Evolutionary conservation across 2,888 invertebrate genomes (phyloP), one percentile per base, ranked within the genome.

Genomic region (Bembecia ichneumoniformis): DNA sequence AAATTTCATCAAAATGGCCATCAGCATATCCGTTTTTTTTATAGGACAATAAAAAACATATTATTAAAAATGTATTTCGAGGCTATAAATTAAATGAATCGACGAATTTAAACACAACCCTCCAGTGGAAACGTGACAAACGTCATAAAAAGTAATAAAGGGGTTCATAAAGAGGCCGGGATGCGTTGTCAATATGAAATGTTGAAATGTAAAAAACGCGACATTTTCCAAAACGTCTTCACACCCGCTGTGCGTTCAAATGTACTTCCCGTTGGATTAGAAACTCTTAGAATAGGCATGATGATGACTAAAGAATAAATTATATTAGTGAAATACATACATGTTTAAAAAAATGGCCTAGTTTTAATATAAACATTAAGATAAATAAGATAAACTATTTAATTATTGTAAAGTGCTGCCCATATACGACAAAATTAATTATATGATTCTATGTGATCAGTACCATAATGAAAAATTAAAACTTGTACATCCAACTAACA

Each of bases 71-170:
- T 34, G 9, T 20, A n/a, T 20, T 54, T 56, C 63, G 63, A 66
- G 62, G 59, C 58, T 68, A 76, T 75, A 66, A 60, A 62, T 65
- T 59, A 65, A 77, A 79, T 79, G 80, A 83, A 82, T 82, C 77
- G 77, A 59, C 58, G 66, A 67, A 76, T 82, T 82, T 75, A 77
- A 78, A 80, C 66, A 66, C 67, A 62, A 62, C 69, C 73, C 71
- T 72, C 63, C 60, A 66, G 58, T 54, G 53, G 67, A 72, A 77
- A 77, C 75, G 74, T 74, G 77, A 76, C 65, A 69, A 71, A 71
- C 63, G 74, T 70, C 73, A 73, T 79, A 75, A 75, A 77, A 80
- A 70, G 78, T 71, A 79, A 82, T 82, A 81, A 74, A 68, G 68
- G 59, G 65, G 61, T 68, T 74, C 78, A 71, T 77, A 77, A 78